Base-by-base conservation (phyloP, 2,797 vertebrate genomes). In the Pipistrellus pipistrellus region DNA sequence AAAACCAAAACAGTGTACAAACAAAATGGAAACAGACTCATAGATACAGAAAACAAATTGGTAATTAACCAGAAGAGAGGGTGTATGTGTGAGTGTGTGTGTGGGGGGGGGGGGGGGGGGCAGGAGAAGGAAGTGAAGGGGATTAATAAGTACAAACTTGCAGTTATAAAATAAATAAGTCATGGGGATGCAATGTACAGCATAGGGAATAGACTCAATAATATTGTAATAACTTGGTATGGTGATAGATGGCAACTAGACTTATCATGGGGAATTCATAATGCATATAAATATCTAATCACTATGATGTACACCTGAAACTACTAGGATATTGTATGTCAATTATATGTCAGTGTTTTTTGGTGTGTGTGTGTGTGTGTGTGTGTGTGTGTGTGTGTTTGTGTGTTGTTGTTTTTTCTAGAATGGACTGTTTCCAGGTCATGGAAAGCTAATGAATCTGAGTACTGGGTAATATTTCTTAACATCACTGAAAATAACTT, bases 401-500 rank as follows among this genome's bases (percentile, higher is more conserved):
- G 44, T 27, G 4, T 57, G 25, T 11, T 35, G n/a, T n/a, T n/a
- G n/a, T 59, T 59, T 13, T 59, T 27, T 27, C 4, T 38, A 38
- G 59, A 62, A 38, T 1, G 4, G 18, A n/a, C 3, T 57, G 15
- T 73, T 84, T 93, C n/a, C 9, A 57, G 20, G 10, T 13, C 57
- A 55, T 0, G 4, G 8, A 41, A 55, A 77, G 21, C 35, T 55
- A 66, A n/a, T 25, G 8, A 41, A 71, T 71, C 44, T 93, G 59
- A 6, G 59, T 14, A 46, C 0, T 25, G 25, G 3, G 27, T 62
- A 53, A 18, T 17, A 87, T 69, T 86, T 88, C 64, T 64, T 78
- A 84, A 35, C n/a, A 12, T 96, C 78, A 86, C 92, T 64, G 90
- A 73, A 96, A 92, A 73, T 53, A 13, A 53, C 20, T 35, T 51